Evolutionary conservation across 2,797 vertebrate species (phyloP), one percentile per base, ranked within the genome.

Genomic region (Gymnopithys bicolor): DNA sequence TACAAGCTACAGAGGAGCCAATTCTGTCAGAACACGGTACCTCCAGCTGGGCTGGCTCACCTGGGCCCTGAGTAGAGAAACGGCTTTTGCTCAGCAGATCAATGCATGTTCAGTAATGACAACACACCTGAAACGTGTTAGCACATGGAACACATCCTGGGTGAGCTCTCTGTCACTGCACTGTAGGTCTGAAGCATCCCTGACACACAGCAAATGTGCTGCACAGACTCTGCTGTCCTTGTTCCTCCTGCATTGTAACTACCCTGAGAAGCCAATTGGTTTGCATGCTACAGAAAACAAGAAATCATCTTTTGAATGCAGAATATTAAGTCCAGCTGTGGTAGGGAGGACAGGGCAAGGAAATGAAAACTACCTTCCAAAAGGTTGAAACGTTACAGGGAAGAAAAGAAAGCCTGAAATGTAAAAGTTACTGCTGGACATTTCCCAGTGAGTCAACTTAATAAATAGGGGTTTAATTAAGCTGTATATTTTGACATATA

Each of bases 121-220:
- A 71, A 4, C 39, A 46, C 33, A n/a, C 39, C 39, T 63, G 25
- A 39, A 30, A 27, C 0, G 2, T 2, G 28, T 33, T 33, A 63
- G 19, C 37, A 25, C 8, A 2, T 17, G 8, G 4, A 48, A 30
- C 35, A 14, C 21, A 5, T 1, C 13, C 35, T 68, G 51, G 13
- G 16, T 43, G 70, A 62, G 4, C 10, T 22, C 6, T 18, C 28
- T 11, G 51, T 16, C 52, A 37, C 9, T 37, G 53, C 39, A 21
- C 7, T 48, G 27, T 1, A 37, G 39, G 21, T 16, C 75, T 63
- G 70, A 37, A 49, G 32, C 28, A 84, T 7, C 11, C 41, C 60
- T 60, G 24, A 55, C 1, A 59, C 0, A 0, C 0, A 58, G 15
- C 18, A 82, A 53, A 35, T 3, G 3, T 5, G 30, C 56, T 74